Evolutionary conservation across 2,888 invertebrate species (phyloP).

Genomic region (Bruchidius siliquastri): DNA sequence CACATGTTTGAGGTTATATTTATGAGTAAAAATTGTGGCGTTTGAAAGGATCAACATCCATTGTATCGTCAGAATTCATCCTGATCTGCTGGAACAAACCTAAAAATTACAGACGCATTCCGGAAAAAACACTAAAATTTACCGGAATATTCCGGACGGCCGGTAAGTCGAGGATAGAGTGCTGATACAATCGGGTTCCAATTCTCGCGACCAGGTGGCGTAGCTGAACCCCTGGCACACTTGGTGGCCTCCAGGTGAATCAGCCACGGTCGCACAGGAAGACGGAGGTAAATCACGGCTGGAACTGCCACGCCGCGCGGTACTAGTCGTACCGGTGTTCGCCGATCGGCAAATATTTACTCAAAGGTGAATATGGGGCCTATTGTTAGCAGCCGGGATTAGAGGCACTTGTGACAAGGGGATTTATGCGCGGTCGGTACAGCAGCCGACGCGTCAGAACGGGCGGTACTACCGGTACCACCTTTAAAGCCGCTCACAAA

Average conservation of each 20-base stretch:
- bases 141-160: too few relatives aligned
- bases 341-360: neutral
- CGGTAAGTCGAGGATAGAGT: too few relatives aligned
- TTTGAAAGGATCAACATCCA: too few relatives aligned
- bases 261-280: neutral
- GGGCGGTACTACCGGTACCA: neutral
- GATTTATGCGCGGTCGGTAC: neutral
- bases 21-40: too few relatives aligned
- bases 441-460: neutral
- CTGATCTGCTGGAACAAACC: too few relatives aligned
- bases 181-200: too few relatives aligned
- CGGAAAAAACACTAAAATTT: too few relatives aligned
- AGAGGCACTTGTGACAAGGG: neutral
- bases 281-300: neutral
- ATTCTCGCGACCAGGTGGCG: neutral
- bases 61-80: too few relatives aligned
- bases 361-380: neutral
- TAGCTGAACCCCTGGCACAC: neutral
- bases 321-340: neutral
- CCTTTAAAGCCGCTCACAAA: neutral
- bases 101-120: too few relatives aligned
- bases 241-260: neutral
- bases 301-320: neutral
- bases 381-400: neutral
- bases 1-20: too few relatives aligned